A percentile compares a stretch with the other conserved stretches of the same genome.
These are phyloP conservation scores for Champsocephalus gunnari DNA, from an alignment of 2,797 vertebrate genomes.

Conservation along the genomic window DNA sequence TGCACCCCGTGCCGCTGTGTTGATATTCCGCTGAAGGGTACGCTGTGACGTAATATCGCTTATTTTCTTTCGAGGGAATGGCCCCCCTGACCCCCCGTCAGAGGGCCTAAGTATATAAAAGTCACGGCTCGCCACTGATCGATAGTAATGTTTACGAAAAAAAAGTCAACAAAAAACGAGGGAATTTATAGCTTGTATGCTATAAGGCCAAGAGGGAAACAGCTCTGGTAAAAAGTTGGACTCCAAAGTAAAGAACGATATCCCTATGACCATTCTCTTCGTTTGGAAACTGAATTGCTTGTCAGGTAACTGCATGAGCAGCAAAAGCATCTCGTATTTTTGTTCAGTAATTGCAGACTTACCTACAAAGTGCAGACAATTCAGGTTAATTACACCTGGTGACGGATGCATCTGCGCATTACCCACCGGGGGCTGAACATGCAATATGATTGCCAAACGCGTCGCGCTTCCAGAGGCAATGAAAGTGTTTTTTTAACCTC, in stretches of 20 bases:
- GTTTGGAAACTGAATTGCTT: slow-evolving; percentile 48
- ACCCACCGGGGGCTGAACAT: slow-evolving; percentile 70
- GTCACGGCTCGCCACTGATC: too few relatives aligned
- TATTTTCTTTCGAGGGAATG: too few relatives aligned
- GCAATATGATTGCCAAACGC: slow-evolving; percentile 66
- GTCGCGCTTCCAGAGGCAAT: slow-evolving; percentile 63
- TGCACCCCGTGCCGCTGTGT: too few relatives aligned
- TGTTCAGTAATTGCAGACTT: slow-evolving; percentile 74
- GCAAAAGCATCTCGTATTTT: slow-evolving; percentile 70
- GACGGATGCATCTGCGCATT: slow-evolving; percentile 68
- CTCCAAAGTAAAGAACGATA: slow-evolving; percentile 28
- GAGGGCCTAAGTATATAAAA: too few relatives aligned
- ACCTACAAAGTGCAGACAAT: slow-evolving; percentile 74
- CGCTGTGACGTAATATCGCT: too few relatives aligned
- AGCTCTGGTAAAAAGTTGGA: slow-evolving; percentile 7
- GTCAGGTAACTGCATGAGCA: slow-evolving; percentile 72
- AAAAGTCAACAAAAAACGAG: slow-evolving; percentile 47
- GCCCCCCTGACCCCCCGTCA: too few relatives aligned
- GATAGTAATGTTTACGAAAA: slow-evolving; percentile 33
- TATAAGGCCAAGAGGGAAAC: slow-evolving; percentile 1
- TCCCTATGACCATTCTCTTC: slow-evolving; percentile 25
- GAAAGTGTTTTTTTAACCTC: slow-evolving; percentile 68
- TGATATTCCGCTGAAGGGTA: too few relatives aligned
- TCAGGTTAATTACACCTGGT: slow-evolving; percentile 81
- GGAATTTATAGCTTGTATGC: slow-evolving; percentile 22